These are phyloP conservation scores for Lepisosteus oculatus DNA, from an alignment of 2,113 vertebrate species.

Conservation along the genomic window DNA sequence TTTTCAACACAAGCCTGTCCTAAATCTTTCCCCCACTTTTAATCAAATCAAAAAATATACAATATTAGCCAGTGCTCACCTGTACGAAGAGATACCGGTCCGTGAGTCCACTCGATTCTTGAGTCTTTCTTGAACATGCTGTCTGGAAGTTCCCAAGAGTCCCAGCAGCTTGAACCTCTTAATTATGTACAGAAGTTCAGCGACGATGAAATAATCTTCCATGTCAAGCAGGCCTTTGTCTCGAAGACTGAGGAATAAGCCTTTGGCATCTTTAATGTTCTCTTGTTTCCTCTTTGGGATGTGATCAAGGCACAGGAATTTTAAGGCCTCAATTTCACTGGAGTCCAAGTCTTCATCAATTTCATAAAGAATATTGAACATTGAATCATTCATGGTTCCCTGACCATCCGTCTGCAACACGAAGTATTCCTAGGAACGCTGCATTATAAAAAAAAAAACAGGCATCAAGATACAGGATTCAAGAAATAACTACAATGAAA, in stretches of 20 bases:
- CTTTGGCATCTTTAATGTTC: slow-evolving; percentile 39
- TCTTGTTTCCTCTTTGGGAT: slow-evolving; percentile 47
- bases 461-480: too few species aligned
- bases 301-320: slow-evolving; percentile 56
- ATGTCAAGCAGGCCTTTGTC: slow-evolving; percentile 41
- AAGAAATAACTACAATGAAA: too few species aligned
- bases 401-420: too few species aligned
- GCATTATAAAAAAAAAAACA: too few species aligned
- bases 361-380: slow-evolving; percentile 30
- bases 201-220: slow-evolving; percentile 43
- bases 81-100: slow-evolving; percentile 47
- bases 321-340: slow-evolving; percentile 45
- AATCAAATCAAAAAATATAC: too few species aligned
- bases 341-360: slow-evolving; percentile 47
- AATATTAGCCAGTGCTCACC: slow-evolving; percentile 35
- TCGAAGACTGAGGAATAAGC: slow-evolving; percentile 42
- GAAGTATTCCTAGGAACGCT: too few species aligned
- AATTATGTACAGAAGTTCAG: slow-evolving; percentile 58
- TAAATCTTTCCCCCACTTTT: too few species aligned
- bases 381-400: too few species aligned
- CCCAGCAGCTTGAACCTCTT: slow-evolving; percentile 44
- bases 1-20: too few species aligned
- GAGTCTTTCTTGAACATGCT: slow-evolving; percentile 43
- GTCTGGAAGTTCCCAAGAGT: slow-evolving; percentile 28
- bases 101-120: slow-evolving; percentile 23